Conservation (phyloP, 2,113 vertebrate genomes). For the Caranx melampygus region DNA sequence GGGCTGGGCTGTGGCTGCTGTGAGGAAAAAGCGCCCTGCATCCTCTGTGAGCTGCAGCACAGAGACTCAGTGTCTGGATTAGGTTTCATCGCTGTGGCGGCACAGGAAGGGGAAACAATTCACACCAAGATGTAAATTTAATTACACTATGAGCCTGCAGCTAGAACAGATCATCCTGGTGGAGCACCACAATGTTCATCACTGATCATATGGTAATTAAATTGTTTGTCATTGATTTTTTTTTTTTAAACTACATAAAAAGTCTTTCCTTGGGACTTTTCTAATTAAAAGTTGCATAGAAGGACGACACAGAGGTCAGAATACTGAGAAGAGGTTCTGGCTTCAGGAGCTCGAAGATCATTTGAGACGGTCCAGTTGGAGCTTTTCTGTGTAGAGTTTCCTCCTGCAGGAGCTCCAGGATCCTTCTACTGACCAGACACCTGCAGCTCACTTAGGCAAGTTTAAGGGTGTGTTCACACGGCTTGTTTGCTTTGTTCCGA, state of each 20-base stretch:
- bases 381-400: too few species aligned
- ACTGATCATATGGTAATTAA: slow-evolving; percentile 8
- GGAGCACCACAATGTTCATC: background rate
- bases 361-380: background rate
- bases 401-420: too few species aligned
- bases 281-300: background rate
- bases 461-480: too few species aligned
- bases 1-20: background rate
- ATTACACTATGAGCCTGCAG: slow-evolving; percentile 23
- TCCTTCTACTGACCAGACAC: too few species aligned
- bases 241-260: too few species aligned
- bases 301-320: background rate
- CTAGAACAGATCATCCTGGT: background rate
- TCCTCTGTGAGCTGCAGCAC: background rate
- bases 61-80: background rate
- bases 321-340: background rate
- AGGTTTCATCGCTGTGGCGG: slow-evolving; percentile 20
- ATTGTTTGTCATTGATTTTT: background rate
- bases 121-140: slow-evolving; percentile 44
- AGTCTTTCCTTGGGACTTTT: background rate
- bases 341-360: background rate
- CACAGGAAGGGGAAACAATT: slow-evolving; percentile 41
- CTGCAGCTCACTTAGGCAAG: too few species aligned
- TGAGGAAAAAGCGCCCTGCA: background rate
- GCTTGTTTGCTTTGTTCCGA: too few species aligned